These are phyloP conservation scores for Crenichthys baileyi DNA, from an alignment of 2,797 vertebrate species.

Conservation along the genomic window DNA sequence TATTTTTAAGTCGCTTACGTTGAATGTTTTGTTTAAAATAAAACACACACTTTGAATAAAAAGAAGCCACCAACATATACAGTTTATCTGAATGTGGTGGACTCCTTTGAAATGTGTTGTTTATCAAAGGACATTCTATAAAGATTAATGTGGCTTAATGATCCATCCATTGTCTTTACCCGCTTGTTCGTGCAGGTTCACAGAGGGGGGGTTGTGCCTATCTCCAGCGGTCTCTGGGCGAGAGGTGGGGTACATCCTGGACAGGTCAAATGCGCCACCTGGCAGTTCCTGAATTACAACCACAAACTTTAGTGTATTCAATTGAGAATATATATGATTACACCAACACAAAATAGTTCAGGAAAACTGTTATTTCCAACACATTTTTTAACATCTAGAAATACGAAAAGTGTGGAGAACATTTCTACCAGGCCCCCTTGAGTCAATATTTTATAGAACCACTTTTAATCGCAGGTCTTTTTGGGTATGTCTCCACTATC, in stretches of 20 bases:
- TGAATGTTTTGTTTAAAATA: neutral
- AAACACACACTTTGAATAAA: neutral
- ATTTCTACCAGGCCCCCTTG: neutral
- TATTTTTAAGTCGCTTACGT: neutral
- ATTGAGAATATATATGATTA: neutral
- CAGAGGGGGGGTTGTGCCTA: neutral
- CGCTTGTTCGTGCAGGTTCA: neutral
- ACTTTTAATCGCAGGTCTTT: neutral
- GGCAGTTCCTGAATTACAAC: neutral
- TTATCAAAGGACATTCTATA: neutral
- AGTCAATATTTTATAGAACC: neutral
- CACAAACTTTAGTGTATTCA: neutral
- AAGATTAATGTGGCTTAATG: neutral
- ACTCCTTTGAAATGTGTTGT: neutral
- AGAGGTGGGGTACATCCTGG: neutral
- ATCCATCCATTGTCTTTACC: neutral
- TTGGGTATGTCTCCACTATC: neutral
- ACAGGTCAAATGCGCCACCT: neutral
- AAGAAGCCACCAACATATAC: neutral
- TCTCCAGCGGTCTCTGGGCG: too few species aligned
- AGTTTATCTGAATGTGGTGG: neutral
- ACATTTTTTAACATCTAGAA: neutral
- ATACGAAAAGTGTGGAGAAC: neutral
- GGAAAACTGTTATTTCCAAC: neutral
- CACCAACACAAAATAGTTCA: neutral